Evolutionary conservation across 1,140 invertebrate genomes (phyloP).

Genomic region (Sarcophaga peregrina): DNA sequence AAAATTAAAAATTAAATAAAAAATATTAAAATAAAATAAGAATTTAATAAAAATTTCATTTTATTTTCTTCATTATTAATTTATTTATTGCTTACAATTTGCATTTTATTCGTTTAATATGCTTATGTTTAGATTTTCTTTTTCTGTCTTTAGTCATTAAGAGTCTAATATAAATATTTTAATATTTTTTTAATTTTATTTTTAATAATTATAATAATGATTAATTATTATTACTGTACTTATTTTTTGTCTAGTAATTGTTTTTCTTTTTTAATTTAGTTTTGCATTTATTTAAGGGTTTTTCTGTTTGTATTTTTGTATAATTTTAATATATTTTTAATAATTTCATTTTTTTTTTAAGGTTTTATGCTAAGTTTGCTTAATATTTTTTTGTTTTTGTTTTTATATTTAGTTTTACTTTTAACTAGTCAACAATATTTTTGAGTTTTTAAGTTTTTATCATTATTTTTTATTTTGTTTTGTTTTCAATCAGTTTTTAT

Average conservation of each 20-base stretch:
- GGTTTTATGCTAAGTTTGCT: slow-evolving; percentile 49
- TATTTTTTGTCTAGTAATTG: not conserved
- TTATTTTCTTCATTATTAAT: not conserved
- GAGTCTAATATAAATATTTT: slow-evolving; percentile 7
- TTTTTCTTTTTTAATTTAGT: not conserved
- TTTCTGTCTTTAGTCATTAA: not conserved
- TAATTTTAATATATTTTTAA: slow-evolving; percentile 38
- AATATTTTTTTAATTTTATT: not conserved
- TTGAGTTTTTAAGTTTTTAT: slow-evolving; percentile 24
- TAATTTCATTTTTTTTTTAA: slow-evolving; percentile 16
- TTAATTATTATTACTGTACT: not conserved
- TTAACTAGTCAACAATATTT: slow-evolving; percentile 58
- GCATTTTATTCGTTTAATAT: slow-evolving; percentile 21
- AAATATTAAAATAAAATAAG: too few relatives aligned
- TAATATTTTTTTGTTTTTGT: not conserved
- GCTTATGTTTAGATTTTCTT: not conserved
- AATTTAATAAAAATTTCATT: not conserved
- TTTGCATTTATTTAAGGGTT: slow-evolving; percentile 2
- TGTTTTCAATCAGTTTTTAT: not conserved
- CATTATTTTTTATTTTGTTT: not conserved
- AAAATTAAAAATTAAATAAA: too few relatives aligned
- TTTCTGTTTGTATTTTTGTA: not conserved
- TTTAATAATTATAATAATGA: not conserved
- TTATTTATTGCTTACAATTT: slow-evolving; percentile 9
- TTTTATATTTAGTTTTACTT: slow-evolving; percentile 28